Conservation (phyloP, 2,113 vertebrate species). For the Albula goreensis region DNA sequence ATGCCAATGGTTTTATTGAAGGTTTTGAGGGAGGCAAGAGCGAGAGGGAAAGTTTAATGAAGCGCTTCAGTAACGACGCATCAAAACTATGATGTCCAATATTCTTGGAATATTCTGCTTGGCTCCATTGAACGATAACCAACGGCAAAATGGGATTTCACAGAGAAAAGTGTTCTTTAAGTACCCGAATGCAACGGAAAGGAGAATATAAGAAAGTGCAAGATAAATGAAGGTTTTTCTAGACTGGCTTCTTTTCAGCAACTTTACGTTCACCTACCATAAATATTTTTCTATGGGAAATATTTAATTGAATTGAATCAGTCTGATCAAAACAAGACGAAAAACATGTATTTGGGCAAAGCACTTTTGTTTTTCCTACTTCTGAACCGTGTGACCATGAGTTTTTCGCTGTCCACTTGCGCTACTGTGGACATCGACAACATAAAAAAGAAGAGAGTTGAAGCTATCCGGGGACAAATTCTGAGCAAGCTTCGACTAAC, state of each 20-base stretch:
- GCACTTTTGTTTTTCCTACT: conserved; percentile 78
- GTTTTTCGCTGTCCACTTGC: conserved; percentile 85
- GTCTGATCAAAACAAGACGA: conserved; percentile 31
- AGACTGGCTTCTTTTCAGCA: not conserved
- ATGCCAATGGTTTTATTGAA: conserved; percentile 16
- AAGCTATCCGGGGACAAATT: conserved; percentile 89
- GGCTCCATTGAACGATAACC: conserved; percentile 38
- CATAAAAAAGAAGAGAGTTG: conserved; percentile 86
- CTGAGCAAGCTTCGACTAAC: conserved; percentile 87
- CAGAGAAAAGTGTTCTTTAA: conserved; percentile 20
- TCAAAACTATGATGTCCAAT: conserved; percentile 40
- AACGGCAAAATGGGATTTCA: conserved; percentile 34
- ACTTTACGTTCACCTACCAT: not conserved
- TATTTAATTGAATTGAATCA: conserved; percentile 3
- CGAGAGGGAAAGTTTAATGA: not conserved
- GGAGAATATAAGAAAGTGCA: not conserved
- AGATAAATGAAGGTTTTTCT: not conserved
- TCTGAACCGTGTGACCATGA: conserved; percentile 80
- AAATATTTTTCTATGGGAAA: conserved; percentile 7
- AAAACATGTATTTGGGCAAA: conserved; percentile 81
- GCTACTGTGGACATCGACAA: conserved; percentile 88
- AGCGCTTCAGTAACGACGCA: not conserved
- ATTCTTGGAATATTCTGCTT: conserved; percentile 39
- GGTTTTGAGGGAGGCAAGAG: not conserved
- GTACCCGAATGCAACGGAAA: conserved; percentile 3